Evolutionary conservation across 2,888 invertebrate genomes (phyloP), one percentile per base, ranked within the genome.

Genomic region (Perizoma affinitatum): DNA sequence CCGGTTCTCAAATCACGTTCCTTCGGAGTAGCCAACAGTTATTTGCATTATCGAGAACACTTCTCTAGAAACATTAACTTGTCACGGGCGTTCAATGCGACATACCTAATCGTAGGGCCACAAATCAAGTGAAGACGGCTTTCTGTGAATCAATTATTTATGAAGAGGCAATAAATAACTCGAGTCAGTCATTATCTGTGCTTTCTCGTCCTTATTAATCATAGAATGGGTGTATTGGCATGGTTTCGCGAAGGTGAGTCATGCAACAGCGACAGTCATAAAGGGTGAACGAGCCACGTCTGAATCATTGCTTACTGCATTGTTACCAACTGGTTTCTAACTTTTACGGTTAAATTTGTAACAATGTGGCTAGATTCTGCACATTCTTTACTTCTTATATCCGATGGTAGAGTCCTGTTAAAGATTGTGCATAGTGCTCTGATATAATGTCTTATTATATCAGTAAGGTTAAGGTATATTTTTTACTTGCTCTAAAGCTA

Each of bases 1-100:
- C 91, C 90, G 91, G 91, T 90, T 90, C 82, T 65, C 74, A 79
- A 80, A 82, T 79, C 80, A 80, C 75, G 76, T 74, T 76, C 76
- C 78, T 79, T 76, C 74, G 75, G 47, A 54, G 54, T 36, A 79
- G 69, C 68, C 77, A 82, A 82, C 82, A 80, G 76, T 83, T 75
- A 78, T 79, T 76, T 74, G 74, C 73, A 73, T 77, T 69, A 68
- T 66, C 52, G 59, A 65, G 68, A 65, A 67, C 54, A 61, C 61
- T 64, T 69, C 61, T 62, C 60, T 62, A 58, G 61, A 64, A 66
- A 59, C 63, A 66, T 67, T 68, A 67, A 64, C 51, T 62, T 44
- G 61, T 44, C 54, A 63, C 69, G 66, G 66, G 70, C 63, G 68
- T 71, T 73, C 68, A 67, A 66, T 66, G 66, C 44, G 46, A 67